Base-by-base conservation (phyloP, 1,140 invertebrate species). In the Neotoxoptera formosana region DNA sequence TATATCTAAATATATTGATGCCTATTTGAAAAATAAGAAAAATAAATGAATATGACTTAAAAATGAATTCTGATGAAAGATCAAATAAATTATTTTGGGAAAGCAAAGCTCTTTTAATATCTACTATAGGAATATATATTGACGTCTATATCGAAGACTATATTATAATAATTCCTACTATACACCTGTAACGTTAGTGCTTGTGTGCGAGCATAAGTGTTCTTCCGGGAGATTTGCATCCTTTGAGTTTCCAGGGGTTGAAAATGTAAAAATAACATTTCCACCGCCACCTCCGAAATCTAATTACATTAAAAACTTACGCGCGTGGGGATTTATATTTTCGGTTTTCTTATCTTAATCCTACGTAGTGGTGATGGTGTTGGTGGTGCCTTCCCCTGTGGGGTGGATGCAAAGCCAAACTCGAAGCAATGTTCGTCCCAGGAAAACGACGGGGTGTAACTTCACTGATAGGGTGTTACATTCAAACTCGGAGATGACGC, bases 281-380 rank as follows among this genome's bases (percentile, higher is more conserved):
- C 51, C 34, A n/a, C 88, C 51, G 23, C 34, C 14, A 11, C 51
- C 48, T 36, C 11, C 34, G 23, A 89, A 89, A 89, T 89, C 88
- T 89, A 89, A 89, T 89, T 89, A 89, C 88, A 41, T 89, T 89
- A 89, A 89, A 89, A 89, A 87, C 87, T 48, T 89, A 56, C 51
- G 23, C 34, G 88, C 51, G 3, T 7, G 25, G 88, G 51, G 88
- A 89, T 89, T 89, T 89, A 89, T 56, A 89, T 53, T 89, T 89
- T 89, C 21, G 88, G 88, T 89, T 56, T 89, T 89, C 88, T 89
- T 89, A 89, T 89, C 88, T 89, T 89, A 89, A 89, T 89, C 88
- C 88, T 21, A 14, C 51, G 34, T 36, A 34, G 48, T 53, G 87
- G 48, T 41, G 86, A 47, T 45, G 45, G 84, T n/a, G 48, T 45